phyloP scores from a whole-genome alignment of 2,113 vertebrate species.

The Haemorhous mexicanus region DNA sequence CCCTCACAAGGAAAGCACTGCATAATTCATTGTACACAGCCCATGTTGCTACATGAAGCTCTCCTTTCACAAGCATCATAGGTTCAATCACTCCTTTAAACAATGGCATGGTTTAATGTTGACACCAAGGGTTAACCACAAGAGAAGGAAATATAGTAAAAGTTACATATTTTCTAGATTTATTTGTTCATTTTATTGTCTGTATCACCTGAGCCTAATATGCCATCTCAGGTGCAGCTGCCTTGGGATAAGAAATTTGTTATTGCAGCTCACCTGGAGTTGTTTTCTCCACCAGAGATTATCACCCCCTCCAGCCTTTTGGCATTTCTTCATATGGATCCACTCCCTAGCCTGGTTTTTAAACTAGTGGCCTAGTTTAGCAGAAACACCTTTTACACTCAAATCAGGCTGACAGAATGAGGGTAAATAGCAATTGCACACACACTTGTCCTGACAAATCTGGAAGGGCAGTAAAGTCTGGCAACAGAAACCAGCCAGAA shows the following conservation, averaged over 20 bases:
- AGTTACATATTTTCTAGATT: background rate
- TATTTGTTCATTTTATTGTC: background rate
- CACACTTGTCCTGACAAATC: background rate
- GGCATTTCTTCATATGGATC: background rate
- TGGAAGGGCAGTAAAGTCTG: background rate
- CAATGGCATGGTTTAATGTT: background rate
- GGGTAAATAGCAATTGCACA: background rate
- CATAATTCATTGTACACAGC: background rate
- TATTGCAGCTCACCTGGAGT: background rate
- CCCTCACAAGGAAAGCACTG: background rate
- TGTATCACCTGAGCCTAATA: background rate
- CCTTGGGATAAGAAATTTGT: background rate
- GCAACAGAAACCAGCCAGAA: background rate
- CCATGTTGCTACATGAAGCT: background rate
- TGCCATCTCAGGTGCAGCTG: background rate
- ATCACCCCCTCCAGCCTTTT: background rate
- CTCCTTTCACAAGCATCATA: background rate
- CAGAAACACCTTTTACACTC: background rate
- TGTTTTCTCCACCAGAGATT: background rate
- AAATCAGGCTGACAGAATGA: constrained; percentile 18
- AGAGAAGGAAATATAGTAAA: background rate
- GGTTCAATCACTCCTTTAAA: background rate
- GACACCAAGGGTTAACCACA: background rate
- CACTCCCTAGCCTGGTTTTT: accelerated
- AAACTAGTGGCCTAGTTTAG: background rate